phyloP scores from a whole-genome alignment of 2,113 vertebrate species.

The Aegotheles bennettii region DNA sequence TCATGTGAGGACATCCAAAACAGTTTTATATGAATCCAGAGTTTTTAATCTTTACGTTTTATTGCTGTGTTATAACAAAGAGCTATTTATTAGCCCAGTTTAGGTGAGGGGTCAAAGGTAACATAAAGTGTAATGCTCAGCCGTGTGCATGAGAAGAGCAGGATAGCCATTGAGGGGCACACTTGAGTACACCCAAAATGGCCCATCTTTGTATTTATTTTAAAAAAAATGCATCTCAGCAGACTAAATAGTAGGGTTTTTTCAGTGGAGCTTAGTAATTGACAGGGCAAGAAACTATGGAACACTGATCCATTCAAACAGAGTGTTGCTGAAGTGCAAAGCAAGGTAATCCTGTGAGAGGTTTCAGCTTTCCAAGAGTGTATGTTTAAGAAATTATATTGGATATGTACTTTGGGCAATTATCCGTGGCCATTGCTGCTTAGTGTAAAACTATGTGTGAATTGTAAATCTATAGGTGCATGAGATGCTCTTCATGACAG shows the following conservation, averaged over 20 bases:
- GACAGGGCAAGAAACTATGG: background rate
- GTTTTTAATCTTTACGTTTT: background rate
- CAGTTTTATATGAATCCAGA: background rate
- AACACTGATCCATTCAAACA: background rate
- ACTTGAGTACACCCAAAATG: background rate
- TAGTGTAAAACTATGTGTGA: background rate
- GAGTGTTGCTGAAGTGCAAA: background rate
- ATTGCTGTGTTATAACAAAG: background rate
- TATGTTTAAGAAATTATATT: background rate
- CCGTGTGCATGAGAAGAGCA: background rate
- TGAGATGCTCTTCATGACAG: background rate
- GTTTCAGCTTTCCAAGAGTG: background rate
- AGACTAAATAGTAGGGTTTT: background rate
- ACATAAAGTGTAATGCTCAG: background rate
- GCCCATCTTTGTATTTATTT: background rate
- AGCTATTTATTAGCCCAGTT: background rate
- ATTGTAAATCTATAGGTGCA: background rate
- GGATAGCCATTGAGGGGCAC: background rate
- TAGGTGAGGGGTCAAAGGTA: background rate
- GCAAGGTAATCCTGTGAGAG: background rate
- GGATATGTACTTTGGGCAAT: background rate
- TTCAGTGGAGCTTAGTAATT: background rate
- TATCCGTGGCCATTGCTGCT: background rate
- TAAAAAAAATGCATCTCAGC: background rate
- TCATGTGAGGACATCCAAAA: constrained; percentile 69